Evolutionary conservation across 2,888 invertebrate species (phyloP).

Genomic region (Orchestes rusci): DNA sequence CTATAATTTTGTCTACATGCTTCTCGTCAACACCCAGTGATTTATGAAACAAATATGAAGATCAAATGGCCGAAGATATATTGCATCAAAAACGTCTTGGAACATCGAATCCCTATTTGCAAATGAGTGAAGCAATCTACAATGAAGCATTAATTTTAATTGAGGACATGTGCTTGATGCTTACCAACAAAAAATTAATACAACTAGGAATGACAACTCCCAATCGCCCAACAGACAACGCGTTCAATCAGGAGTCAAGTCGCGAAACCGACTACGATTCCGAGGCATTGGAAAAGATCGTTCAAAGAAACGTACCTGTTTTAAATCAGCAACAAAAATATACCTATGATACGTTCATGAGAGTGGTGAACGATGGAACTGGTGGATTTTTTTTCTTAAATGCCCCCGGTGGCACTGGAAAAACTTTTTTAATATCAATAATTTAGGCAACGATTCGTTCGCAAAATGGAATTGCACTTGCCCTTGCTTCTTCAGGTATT

Average conservation of each 20-base stretch:
- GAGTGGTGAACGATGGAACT: neutral
- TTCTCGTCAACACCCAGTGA: neutral
- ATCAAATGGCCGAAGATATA: constrained; percentile 3
- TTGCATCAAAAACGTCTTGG: no score
- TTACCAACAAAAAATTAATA: neutral
- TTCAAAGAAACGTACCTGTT: neutral
- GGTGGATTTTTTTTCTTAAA: neutral
- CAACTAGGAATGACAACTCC: constrained; percentile 1
- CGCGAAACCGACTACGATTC: neutral
- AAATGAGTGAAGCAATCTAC: no score
- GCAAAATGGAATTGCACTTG: neutral
- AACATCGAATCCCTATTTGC: no score
- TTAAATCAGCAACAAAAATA: neutral
- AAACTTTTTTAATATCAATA: constrained; percentile 11
- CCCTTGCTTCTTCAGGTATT: constrained; percentile 33
- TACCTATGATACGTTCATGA: neutral
- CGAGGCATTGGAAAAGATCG: neutral
- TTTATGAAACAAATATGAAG: constrained; percentile 5
- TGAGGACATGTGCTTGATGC: neutral
- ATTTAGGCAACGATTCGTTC: neutral
- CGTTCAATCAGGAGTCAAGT: neutral
- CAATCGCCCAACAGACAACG: neutral
- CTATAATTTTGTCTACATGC: neutral
- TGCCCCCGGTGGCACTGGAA: constrained; percentile 14
- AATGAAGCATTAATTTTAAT: no score